phyloP scores from a whole-genome alignment of 35 echinoderm and acorn worm species.

The Apostichopus californicus region DNA sequence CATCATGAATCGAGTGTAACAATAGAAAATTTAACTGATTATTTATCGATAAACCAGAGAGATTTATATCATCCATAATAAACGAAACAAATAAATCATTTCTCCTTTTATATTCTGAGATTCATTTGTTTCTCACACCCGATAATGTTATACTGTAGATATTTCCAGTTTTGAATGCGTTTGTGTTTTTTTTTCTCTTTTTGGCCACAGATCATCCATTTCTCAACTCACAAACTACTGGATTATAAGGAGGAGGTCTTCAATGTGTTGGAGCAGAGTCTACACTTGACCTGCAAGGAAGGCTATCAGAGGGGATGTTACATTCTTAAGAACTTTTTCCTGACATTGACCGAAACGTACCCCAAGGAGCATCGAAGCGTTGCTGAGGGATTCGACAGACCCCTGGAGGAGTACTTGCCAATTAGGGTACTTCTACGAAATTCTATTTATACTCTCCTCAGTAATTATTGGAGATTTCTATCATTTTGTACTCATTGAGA shows the following conservation, averaged over 20 bases:
- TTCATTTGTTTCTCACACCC: background rate
- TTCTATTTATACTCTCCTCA: background rate
- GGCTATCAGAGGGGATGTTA: constrained; percentile 82
- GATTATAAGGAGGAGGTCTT: constrained; percentile 71
- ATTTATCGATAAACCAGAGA: background rate
- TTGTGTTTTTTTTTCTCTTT: background rate
- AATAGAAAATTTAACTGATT: no score
- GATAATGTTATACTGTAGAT: background rate
- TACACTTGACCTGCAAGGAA: constrained; percentile 86
- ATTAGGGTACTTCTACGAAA: constrained; percentile 67
- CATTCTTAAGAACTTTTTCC: constrained; percentile 76
- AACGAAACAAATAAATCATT: no score
- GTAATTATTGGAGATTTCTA: background rate
- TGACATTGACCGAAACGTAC: constrained; percentile 62
- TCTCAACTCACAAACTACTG: constrained; percentile 70
- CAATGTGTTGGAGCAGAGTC: constrained; percentile 71
- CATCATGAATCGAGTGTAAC: no score
- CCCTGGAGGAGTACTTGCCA: constrained; percentile 91
- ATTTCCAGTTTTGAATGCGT: background rate
- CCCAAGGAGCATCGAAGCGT: constrained; percentile 86
- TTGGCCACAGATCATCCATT: constrained; percentile 69
- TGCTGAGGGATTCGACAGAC: constrained; percentile 74
- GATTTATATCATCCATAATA: no score
- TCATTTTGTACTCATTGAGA: background rate
- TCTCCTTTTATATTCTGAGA: background rate